Evolutionary conservation across 2,113 vertebrate species (phyloP).

Genomic region (Etheostoma spectabile): DNA sequence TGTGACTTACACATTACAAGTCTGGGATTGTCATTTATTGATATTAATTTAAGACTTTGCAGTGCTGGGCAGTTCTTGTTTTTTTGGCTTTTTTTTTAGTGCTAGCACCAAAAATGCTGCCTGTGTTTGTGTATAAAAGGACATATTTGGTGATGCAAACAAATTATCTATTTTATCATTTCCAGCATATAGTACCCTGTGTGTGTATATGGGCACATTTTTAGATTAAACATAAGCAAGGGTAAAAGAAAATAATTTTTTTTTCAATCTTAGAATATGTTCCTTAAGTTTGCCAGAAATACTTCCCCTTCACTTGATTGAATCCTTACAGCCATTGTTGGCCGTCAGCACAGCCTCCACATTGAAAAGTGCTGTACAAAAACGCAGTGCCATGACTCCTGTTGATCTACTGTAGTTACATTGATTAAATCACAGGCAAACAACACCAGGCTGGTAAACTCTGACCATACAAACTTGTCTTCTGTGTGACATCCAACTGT

Average conservation of each 20-base stretch:
- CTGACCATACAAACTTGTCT: not conserved
- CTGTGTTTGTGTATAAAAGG: not conserved
- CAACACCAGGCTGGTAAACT: not conserved
- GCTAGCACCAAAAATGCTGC: not conserved
- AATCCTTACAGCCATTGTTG: conserved; percentile 25
- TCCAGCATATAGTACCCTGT: not conserved
- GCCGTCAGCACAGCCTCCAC: not conserved
- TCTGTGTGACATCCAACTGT: not conserved
- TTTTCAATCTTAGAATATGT: not conserved
- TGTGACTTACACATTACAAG: not conserved
- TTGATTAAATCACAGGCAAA: not conserved
- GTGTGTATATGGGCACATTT: not conserved
- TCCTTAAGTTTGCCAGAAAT: not conserved
- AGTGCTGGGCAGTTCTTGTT: not conserved
- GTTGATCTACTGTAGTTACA: not conserved
- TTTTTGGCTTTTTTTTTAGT: not conserved
- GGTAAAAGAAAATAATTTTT: not conserved
- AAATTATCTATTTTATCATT: not conserved
- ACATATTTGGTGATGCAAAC: not conserved
- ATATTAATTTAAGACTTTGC: not conserved
- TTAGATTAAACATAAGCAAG: conserved; percentile 11
- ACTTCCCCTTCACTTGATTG: conserved; percentile 9
- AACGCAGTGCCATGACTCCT: not conserved
- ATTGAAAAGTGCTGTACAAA: conserved; percentile 5
- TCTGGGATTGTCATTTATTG: not conserved